Conservation (phyloP, 2,797 vertebrate genomes). For the Scyliorhinus canicula region DNA sequence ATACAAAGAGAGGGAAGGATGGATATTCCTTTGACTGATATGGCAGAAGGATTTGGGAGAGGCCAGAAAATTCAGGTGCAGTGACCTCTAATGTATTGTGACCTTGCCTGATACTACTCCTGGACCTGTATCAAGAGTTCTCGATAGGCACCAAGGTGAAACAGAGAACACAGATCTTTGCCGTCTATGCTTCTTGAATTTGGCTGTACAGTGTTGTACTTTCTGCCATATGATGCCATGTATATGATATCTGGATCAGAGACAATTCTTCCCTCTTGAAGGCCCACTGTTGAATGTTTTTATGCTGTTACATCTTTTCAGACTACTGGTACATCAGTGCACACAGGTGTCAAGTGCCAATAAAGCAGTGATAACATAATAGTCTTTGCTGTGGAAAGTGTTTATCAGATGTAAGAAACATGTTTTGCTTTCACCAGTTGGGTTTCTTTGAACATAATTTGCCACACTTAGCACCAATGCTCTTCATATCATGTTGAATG, state of each 20-base stretch:
- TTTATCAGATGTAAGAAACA: neutral
- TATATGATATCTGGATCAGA: neutral
- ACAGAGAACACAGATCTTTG: neutral
- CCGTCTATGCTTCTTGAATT: neutral
- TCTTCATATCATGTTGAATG: neutral
- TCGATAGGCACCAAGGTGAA: neutral
- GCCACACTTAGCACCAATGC: neutral
- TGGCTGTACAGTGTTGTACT: neutral
- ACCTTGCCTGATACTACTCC: neutral
- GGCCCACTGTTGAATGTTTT: neutral
- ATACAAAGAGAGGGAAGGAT: neutral
- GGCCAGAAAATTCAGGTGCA: neutral
- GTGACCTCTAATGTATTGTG: neutral
- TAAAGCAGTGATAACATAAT: neutral
- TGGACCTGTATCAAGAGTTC: neutral
- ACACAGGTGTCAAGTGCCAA: neutral
- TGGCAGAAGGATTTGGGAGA: neutral
- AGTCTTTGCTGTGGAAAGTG: neutral
- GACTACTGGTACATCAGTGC: neutral
- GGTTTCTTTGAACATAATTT: neutral
- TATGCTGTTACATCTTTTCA: neutral
- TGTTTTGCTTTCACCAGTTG: neutral
- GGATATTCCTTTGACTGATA: neutral
- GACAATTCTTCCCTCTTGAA: neutral
- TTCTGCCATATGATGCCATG: neutral